phyloP scores from a whole-genome alignment of 2,888 invertebrate genomes.

The Chesias legatella region DNA sequence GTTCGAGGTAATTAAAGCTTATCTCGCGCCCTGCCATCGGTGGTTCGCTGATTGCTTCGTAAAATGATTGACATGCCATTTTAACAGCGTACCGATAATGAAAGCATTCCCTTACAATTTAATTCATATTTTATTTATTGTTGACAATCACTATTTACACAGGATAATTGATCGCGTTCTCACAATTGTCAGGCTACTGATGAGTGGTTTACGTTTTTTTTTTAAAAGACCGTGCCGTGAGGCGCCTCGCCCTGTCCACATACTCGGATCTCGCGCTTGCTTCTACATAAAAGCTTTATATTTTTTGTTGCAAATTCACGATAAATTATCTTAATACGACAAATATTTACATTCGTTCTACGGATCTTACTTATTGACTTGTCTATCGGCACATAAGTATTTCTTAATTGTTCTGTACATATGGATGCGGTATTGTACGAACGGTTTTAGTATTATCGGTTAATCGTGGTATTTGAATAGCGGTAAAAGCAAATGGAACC shows the following conservation, averaged over 20 bases:
- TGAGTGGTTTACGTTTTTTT: conserved; percentile 70
- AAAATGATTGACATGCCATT: conserved; percentile 77
- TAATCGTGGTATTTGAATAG: conserved; percentile 51
- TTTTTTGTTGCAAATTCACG: conserved; percentile 47
- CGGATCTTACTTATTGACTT: conserved; percentile 56
- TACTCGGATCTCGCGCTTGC: conserved; percentile 42
- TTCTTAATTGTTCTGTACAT: conserved; percentile 47
- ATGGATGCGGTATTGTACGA: conserved; percentile 45
- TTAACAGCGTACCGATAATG: conserved; percentile 72
- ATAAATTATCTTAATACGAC: conserved; percentile 67
- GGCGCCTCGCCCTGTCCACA: conserved; percentile 51
- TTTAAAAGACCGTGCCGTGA: conserved; percentile 54
- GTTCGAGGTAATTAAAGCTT: conserved; percentile 77
- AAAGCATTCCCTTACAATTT: conserved; percentile 64
- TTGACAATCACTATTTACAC: conserved; percentile 76
- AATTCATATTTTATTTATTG: conserved; percentile 69
- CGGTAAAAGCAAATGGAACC: conserved; percentile 46
- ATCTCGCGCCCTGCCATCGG: conserved; percentile 67
- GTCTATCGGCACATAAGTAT: conserved; percentile 40
- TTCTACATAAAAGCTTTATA: conserved; percentile 43
- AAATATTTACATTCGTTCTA: conserved; percentile 61
- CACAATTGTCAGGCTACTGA: conserved; percentile 74
- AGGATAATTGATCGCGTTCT: conserved; percentile 78
- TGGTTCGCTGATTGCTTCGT: conserved; percentile 65
- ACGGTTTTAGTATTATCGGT: conserved; percentile 47